phyloP scores from a whole-genome alignment of 2,888 invertebrate species.

The Yponomeuta plumbellus region DNA sequence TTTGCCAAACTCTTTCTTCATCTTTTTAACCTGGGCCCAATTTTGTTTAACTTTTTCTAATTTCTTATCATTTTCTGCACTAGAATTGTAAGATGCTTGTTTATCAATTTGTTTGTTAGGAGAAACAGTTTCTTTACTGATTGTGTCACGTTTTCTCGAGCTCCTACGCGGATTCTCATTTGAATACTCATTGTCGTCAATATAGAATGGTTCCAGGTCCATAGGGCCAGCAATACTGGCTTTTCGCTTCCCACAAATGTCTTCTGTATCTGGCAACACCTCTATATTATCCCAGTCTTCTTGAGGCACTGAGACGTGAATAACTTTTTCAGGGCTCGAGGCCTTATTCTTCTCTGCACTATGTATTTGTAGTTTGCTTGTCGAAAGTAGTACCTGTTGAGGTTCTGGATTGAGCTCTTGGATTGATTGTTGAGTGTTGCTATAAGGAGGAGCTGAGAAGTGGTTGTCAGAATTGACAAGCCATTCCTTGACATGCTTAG shows the following conservation, averaged over 20 bases:
- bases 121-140: constrained; percentile 25
- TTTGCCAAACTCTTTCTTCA: constrained; percentile 66
- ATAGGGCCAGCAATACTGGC: constrained; percentile 45
- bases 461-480: constrained; percentile 59
- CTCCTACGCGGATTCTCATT: constrained; percentile 53
- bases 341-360: constrained; percentile 33
- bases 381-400: constrained; percentile 35
- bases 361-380: constrained; percentile 52
- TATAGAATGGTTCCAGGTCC: constrained; percentile 46
- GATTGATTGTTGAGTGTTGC: constrained; percentile 37
- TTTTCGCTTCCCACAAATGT: constrained; percentile 32
- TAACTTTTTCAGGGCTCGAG: constrained; percentile 34
- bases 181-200: constrained; percentile 47
- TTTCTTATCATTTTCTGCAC: constrained; percentile 40
- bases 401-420: constrained; percentile 38
- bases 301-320: constrained; percentile 38
- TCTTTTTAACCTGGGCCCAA: constrained; percentile 64
- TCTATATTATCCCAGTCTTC: constrained; percentile 69
- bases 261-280: constrained; percentile 44
- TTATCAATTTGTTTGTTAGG: constrained; percentile 33
- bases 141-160: constrained; percentile 47
- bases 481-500: constrained; percentile 60
- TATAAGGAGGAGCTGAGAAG: constrained; percentile 50
- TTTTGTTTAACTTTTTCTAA: constrained; percentile 44
- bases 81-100: constrained; percentile 37